Evolutionary conservation across 2,797 vertebrate genomes (phyloP).

Genomic region (Helarctos malayanus): DNA sequence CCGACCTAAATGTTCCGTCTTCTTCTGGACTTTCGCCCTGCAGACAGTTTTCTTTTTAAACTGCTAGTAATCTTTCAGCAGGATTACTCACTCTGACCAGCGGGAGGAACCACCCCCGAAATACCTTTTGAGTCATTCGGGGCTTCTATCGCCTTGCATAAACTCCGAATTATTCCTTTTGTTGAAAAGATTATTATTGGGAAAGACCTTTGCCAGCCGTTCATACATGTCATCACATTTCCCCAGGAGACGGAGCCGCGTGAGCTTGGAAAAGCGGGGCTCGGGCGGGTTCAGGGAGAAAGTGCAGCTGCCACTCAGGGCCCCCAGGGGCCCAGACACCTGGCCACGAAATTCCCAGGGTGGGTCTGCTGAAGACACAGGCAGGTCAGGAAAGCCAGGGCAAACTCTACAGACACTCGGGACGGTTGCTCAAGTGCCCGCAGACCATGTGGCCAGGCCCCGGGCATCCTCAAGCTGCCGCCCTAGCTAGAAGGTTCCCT

Average conservation of each 20-base stretch:
- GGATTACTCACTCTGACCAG: conserved; percentile 65
- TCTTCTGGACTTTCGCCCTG: conserved; percentile 66
- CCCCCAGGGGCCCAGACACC: fast-evolving
- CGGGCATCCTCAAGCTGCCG: neutral
- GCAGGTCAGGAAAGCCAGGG: neutral
- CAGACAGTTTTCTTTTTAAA: conserved; percentile 62
- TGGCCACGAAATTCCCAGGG: neutral
- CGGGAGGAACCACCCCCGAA: conserved; percentile 57
- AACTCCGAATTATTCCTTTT: conserved; percentile 72
- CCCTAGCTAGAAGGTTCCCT: no score
- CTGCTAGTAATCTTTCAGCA: neutral
- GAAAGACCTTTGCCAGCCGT: conserved; percentile 56
- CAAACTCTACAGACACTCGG: neutral
- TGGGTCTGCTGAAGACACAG: neutral
- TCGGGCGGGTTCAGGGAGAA: neutral
- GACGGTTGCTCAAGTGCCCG: fast-evolving
- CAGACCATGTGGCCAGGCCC: fast-evolving
- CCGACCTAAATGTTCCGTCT: conserved; percentile 42
- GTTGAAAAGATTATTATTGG: conserved; percentile 61
- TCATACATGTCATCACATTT: conserved; percentile 59
- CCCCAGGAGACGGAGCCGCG: conserved; percentile 1
- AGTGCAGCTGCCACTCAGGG: neutral
- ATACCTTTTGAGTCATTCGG: conserved; percentile 82
- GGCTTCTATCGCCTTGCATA: conserved; percentile 84
- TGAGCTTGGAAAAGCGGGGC: neutral